Evolutionary conservation across 2,888 invertebrate genomes (phyloP), one percentile per base, ranked within the genome.

Genomic region (Epinotia ramella): DNA sequence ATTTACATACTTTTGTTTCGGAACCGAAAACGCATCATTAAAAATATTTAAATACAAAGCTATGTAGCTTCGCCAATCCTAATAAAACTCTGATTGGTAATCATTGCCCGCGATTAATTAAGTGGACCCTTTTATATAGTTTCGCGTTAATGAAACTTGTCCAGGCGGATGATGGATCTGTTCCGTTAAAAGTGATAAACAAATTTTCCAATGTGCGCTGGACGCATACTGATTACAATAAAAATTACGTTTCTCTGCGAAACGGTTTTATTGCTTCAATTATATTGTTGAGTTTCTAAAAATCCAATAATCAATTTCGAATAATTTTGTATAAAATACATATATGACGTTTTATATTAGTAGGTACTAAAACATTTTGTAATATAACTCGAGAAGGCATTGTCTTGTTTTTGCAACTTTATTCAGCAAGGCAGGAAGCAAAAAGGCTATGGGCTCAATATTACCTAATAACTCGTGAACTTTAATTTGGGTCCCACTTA

Each of bases 91-190:
- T 20, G 20, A 67, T 68, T 62, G 56, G 56, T 20, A 63, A 63
- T 64, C 63, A 46, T 73, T 28, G 46, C 33, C 65, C n/a, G 59
- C 40, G 73, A 74, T 65, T 70, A 65, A 75, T 75, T 70, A 70
- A 75, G 18, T 74, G 33, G 63, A 69, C 65, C 65, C 65, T 63
- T 73, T 56, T 62, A n/a, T n/a, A n/a, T n/a, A 40, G n/a, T 6
- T 33, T 33, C 53, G 57, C 74, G 59, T 60, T 53, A 18, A 49
- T 60, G 59, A 24, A 53, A 74, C 69, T 70, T 75, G 46, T 28
- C 5, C 20, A 2, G 6, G 12, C n/a, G 64, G n/a, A 59, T 70
- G 65, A 65, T 75, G 59, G 65, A 65, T 69, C 46, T 20, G n/a
- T 64, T 49, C 20, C 16, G 11, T 7, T 33, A 56, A 64, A 70